These are phyloP conservation scores for Philaethria dido DNA, from an alignment of 2,888 invertebrate species.

Conservation along the genomic window DNA sequence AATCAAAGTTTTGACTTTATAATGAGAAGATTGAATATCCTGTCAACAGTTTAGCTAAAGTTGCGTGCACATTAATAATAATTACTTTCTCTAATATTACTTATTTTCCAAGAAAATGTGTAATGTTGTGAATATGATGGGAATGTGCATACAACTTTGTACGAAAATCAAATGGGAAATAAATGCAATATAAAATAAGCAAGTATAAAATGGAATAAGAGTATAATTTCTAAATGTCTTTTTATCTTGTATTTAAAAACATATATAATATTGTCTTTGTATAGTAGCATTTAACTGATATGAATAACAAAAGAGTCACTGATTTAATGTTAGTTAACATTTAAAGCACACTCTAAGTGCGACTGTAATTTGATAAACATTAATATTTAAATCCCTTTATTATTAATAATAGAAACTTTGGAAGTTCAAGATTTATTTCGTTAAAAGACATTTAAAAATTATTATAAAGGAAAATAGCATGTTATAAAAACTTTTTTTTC, in stretches of 20 bases:
- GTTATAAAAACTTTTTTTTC: too few species aligned
- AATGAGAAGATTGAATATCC: slow-evolving; percentile 1
- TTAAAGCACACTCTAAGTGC: too few species aligned
- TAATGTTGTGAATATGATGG: neutral
- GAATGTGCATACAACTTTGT: slow-evolving; percentile 12
- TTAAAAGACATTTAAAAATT: slow-evolving; percentile 12
- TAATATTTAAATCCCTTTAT: too few species aligned
- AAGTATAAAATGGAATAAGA: neutral
- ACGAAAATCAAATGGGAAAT: neutral
- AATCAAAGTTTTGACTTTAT: too few species aligned
- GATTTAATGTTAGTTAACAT: neutral
- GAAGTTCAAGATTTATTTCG: too few species aligned
- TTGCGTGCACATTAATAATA: slow-evolving; percentile 13
- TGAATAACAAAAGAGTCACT: too few species aligned
- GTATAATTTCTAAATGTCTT: slow-evolving; percentile 5
- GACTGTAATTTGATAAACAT: too few species aligned
- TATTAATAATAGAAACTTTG: too few species aligned
- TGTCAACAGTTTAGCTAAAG: neutral
- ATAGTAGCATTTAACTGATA: too few species aligned
- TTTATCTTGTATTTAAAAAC: neutral
- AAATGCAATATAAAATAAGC: slow-evolving; percentile 8
- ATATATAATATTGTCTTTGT: neutral
- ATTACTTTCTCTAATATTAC: neutral
- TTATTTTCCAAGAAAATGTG: too few species aligned
- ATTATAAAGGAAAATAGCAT: neutral